These are phyloP conservation scores for Hippocampus barbouri DNA, from an alignment of 2,113 vertebrate genomes.

Conservation along the genomic window DNA sequence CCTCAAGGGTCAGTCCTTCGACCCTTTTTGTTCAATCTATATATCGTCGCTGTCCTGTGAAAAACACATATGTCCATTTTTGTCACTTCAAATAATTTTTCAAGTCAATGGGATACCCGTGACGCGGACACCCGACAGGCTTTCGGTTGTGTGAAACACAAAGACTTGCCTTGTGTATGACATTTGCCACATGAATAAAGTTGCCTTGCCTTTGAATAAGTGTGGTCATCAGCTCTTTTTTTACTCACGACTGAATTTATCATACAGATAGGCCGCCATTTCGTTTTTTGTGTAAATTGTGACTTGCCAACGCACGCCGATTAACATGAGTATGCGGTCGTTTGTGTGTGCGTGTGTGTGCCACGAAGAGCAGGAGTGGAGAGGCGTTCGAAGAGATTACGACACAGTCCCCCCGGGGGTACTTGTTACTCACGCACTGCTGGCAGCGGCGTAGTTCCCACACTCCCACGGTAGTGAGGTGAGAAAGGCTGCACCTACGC, in stretches of 20 bases:
- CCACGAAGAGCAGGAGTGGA: constrained; percentile 46
- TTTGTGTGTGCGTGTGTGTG: constrained; percentile 33
- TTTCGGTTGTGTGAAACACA: no score
- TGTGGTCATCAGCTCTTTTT: constrained; percentile 17
- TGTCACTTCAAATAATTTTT: no score
- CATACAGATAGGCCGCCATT: constrained; percentile 42
- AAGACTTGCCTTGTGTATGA: no score
- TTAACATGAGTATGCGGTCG: constrained; percentile 31
- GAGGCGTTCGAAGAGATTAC: constrained; percentile 72
- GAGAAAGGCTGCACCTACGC: constrained; percentile 66
- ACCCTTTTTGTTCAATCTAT: no score
- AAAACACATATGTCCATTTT: no score
- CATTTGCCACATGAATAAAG: no score
- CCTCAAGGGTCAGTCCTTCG: no score
- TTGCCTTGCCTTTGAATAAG: background rate
- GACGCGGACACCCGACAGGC: no score
- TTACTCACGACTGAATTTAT: constrained; percentile 45
- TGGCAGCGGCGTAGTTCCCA: constrained; percentile 70
- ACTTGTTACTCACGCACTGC: constrained; percentile 75
- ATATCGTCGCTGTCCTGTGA: no score
- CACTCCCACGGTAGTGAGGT: constrained; percentile 67
- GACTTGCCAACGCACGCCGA: constrained; percentile 54
- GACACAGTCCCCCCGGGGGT: constrained; percentile 70
- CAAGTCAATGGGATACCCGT: no score
- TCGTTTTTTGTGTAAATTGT: constrained; percentile 43